A percentile compares a stretch with the other conserved stretches of the same genome.
Conservation (phyloP, 2,797 vertebrate genomes). For the Anguilla megastoma region DNA sequence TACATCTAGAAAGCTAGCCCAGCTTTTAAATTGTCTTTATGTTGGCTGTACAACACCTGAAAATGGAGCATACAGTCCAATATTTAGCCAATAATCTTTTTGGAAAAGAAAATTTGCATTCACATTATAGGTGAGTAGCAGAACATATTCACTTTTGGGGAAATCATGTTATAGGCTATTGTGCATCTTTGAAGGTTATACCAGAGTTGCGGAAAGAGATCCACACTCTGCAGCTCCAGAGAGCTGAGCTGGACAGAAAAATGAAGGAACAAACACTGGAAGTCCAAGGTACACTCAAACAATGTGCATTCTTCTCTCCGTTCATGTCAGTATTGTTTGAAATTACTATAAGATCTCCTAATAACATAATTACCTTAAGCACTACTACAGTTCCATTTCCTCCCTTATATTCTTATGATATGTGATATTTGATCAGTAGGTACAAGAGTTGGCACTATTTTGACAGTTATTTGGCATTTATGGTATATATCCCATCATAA, state of each 20-base stretch:
- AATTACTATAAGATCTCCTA: constrained; percentile 9
- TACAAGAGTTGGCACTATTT: not conserved
- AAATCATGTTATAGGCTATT: not conserved
- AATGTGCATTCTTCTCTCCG: not conserved
- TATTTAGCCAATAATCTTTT: no score
- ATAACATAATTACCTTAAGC: not conserved
- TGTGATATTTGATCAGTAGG: not conserved
- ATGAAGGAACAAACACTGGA: constrained; percentile 82
- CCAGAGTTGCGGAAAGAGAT: constrained; percentile 89
- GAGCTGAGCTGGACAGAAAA: constrained; percentile 76
- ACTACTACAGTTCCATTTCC: not conserved
- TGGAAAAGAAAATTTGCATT: not conserved
- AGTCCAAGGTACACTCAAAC: constrained; percentile 76
- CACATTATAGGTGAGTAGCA: not conserved
- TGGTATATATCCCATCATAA: not conserved
- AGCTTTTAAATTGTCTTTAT: no score
- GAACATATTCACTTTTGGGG: not conserved
- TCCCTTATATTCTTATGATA: not conserved
- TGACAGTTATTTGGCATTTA: not conserved
- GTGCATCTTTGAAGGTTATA: constrained; percentile 69
- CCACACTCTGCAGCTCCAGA: constrained; percentile 83
- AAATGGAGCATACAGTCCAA: no score
- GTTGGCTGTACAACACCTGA: no score
- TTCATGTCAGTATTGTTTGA: constrained; percentile 21
- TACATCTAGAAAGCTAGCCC: no score